Evolutionary conservation across 2,113 vertebrate genomes (phyloP), one percentile per base, ranked within the genome.

Genomic region (Speoplatyrhinus poulsoni): DNA sequence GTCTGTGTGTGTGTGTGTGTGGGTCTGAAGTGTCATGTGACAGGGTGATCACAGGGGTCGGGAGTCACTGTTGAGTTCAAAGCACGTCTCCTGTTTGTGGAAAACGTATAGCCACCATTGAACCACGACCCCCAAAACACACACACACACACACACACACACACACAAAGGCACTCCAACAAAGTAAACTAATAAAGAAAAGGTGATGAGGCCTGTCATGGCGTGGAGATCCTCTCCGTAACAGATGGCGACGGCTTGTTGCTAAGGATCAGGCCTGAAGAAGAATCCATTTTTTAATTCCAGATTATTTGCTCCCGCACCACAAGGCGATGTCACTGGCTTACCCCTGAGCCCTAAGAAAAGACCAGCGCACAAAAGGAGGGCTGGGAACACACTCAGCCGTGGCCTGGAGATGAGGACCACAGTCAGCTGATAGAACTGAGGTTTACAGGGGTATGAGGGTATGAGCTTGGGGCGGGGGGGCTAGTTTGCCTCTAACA

Each of bases 281-380:
- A 96, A 95, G 95, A 95, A 96, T 95, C 93, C 94, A 92, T 94
- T 81, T 89, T 96, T 95, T 96, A 95, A 96, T 96, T 96, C 95
- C 94, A 95, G 93, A 94, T 96, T 96, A 95, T 96, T 95, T 95
- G 94, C 94, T 93, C 95, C 92, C 75, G 93, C 92, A 91, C 92
- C 92, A 93, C 93, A 94, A 83, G 84, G 75, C 76, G 95, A 94
- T 95, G 94, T 95, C 93, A 91, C 90, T 89, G 89, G 92, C 89
- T 93, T 12, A n/a, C n/a, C 60, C 92, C 89, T 87, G 88, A 92
- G 94, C 93, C 90, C 93, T 49, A 92, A 91, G 86, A 86, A 89
- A 90, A 91, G 92, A 87, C 85, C 57, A 62, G 49, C 65, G 53
- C 66, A 75, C 72, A 75, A 68, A 72, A 76, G 66, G 52, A 56